These are phyloP conservation scores for Eira barbara DNA, from an alignment of 2,113 vertebrate species.

Conservation along the genomic window DNA sequence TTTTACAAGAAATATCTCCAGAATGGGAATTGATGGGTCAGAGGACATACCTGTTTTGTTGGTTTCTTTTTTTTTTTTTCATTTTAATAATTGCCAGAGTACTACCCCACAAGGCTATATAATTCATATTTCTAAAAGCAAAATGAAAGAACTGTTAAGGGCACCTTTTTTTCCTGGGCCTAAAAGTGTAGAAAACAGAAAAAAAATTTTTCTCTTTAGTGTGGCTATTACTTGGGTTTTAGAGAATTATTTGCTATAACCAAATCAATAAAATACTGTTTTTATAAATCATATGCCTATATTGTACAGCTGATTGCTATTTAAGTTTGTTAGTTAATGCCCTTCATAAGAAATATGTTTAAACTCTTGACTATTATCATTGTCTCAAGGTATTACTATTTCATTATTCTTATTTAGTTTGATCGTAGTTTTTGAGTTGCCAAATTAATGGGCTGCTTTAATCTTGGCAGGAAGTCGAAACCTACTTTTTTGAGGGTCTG, in stretches of 20 bases:
- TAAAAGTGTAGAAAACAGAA: neutral
- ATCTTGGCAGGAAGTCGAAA: conserved; percentile 92
- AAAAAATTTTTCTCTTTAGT: neutral
- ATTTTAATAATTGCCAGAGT: neutral
- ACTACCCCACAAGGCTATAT: neutral
- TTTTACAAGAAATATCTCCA: neutral
- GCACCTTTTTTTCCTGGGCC: neutral
- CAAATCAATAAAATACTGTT: neutral
- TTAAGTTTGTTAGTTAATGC: neutral
- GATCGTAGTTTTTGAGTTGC: neutral
- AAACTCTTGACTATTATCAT: neutral
- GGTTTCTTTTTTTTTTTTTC: neutral
- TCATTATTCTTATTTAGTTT: neutral
- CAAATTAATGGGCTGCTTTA: conserved; percentile 61
- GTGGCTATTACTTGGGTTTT: neutral
- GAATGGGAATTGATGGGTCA: neutral
- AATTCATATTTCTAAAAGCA: neutral
- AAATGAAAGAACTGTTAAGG: neutral
- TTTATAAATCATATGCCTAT: neutral
- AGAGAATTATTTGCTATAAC: neutral
- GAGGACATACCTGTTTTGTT: neutral
- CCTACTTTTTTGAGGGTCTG: conserved; percentile 95
- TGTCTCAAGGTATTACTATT: neutral
- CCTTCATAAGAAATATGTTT: neutral
- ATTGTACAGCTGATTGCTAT: neutral